Percentiles rank a stretch among this genome's conserved stretches.
Evolutionary conservation across 2,888 invertebrate genomes (phyloP).

Genomic region (Zaprionus bogoriensis): DNA sequence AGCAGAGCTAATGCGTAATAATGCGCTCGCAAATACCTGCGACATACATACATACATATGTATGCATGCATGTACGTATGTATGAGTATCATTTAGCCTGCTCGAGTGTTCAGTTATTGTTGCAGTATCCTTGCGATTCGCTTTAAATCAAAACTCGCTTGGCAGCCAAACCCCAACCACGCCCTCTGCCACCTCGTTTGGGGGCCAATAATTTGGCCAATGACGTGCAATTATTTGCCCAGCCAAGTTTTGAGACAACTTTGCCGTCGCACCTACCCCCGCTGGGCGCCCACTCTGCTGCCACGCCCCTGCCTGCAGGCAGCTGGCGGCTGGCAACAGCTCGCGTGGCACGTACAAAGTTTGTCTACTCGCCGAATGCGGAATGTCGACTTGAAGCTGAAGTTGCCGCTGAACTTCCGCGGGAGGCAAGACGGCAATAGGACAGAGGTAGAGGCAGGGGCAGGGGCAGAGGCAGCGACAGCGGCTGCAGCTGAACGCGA

Average conservation of each 20-base stretch:
- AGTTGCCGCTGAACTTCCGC: constrained; percentile 4
- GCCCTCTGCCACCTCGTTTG: constrained; percentile 13
- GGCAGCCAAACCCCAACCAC: background rate
- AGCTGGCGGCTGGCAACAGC: constrained; percentile 17
- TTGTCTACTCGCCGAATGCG: constrained; percentile 61
- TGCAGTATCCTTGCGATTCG: background rate
- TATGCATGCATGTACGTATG: too few relatives aligned
- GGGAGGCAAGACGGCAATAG: constrained; percentile 3
- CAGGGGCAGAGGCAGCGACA: constrained; percentile 7
- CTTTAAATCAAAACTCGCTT: background rate
- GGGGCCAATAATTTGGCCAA: constrained; percentile 70
- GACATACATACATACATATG: too few relatives aligned
- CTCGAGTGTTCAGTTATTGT: background rate
- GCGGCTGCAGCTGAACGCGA: constrained; percentile 19
- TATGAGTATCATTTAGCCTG: too few relatives aligned
- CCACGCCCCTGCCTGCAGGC: background rate
- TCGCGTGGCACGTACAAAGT: constrained; percentile 70
- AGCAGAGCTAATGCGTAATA: background rate
- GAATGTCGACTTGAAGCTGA: constrained; percentile 34
- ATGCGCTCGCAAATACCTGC: background rate
- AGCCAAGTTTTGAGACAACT: constrained; percentile 57
- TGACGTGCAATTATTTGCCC: constrained; percentile 72
- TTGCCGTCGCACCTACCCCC: background rate
- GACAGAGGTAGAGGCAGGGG: constrained; percentile 8
- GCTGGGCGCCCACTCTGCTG: too few relatives aligned